phyloP scores from a whole-genome alignment of 2,888 invertebrate genomes.

The Archips xylosteana region DNA sequence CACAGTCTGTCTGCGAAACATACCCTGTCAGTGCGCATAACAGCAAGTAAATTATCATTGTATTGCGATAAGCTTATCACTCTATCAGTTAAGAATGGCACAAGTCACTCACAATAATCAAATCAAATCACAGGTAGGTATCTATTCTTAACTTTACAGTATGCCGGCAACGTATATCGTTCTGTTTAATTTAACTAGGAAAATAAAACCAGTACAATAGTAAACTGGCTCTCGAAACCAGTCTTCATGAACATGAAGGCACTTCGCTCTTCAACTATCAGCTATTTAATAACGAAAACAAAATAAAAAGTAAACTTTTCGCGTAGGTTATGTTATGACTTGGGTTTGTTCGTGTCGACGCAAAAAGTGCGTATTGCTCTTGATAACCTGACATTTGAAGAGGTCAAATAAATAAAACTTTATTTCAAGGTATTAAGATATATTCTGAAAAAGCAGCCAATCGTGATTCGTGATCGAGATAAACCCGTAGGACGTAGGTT shows the following conservation, averaged over 20 bases:
- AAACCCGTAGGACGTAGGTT: neutral
- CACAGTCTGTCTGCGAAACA: slow-evolving; percentile 50
- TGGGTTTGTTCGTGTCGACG: neutral
- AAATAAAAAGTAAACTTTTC: neutral
- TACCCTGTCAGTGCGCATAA: slow-evolving; percentile 51
- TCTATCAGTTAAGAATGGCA: neutral
- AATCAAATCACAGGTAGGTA: neutral
- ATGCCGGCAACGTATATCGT: neutral
- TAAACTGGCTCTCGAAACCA: neutral
- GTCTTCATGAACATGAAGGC: neutral
- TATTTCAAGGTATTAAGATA: neutral
- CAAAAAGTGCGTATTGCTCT: neutral
- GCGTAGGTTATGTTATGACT: neutral
- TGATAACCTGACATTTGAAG: neutral
- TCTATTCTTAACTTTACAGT: neutral
- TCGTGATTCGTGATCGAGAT: neutral
- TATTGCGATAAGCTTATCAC: slow-evolving; percentile 12
- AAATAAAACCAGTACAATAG: neutral
- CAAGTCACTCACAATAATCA: neutral
- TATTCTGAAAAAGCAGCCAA: neutral
- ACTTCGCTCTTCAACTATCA: neutral
- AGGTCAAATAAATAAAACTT: neutral
- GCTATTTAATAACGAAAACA: neutral
- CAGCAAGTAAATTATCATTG: slow-evolving; percentile 28
- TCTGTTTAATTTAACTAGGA: neutral